phyloP scores from a whole-genome alignment of 2,888 invertebrate species.

The Chamaedrilus cognettii region DNA sequence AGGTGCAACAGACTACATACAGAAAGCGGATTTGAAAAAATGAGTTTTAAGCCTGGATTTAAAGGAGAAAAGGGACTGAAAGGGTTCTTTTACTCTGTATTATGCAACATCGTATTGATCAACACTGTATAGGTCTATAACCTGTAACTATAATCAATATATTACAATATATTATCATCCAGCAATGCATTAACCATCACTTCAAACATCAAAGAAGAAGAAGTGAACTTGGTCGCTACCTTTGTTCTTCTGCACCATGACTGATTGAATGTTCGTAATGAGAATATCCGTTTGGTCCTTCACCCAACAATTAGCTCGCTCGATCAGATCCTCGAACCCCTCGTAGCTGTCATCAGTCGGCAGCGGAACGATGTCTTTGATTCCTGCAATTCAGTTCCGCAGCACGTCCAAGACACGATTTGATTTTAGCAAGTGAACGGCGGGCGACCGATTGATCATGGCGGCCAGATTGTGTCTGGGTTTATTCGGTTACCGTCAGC shows the following conservation, averaged over 20 bases:
- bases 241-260: constrained; percentile 36
- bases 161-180: neutral
- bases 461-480: too few relatives aligned
- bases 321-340: constrained; percentile 32
- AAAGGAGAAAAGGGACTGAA: too few relatives aligned
- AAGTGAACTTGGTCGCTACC: constrained; percentile 27
- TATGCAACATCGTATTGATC: too few relatives aligned
- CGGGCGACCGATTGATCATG: neutral
- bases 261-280: constrained; percentile 34
- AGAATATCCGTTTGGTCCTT: constrained; percentile 29
- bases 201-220: neutral
- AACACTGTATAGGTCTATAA: too few relatives aligned
- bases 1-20: too few relatives aligned
- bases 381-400: constrained; percentile 22
- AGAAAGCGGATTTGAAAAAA: too few relatives aligned
- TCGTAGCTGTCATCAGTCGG: constrained; percentile 22
- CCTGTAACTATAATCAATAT: neutral
- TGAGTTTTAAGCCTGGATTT: too few relatives aligned
- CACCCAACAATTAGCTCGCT: constrained; percentile 36
- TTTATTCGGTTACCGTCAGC: too few relatives aligned
- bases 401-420: neutral
- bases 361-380: constrained; percentile 34
- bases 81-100: too few relatives aligned
- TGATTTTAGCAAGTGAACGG: neutral
- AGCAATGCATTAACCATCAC: neutral